Evolutionary conservation across 2,113 vertebrate species (phyloP).

Genomic region (Brachypteracias leptosomus): DNA sequence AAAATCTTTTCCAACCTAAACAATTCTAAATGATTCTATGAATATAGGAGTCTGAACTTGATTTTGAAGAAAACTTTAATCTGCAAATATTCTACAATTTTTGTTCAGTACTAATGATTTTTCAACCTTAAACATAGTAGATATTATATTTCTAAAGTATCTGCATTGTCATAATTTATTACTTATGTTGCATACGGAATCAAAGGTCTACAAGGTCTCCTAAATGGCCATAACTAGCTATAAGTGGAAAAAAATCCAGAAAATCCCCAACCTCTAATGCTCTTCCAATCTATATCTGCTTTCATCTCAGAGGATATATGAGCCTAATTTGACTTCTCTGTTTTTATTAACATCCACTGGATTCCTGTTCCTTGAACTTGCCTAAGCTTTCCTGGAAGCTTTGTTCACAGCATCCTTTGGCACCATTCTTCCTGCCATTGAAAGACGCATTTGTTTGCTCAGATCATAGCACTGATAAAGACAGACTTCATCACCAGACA

Average conservation of each 20-base stretch:
- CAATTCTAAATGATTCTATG: too few relatives aligned
- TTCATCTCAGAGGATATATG: background rate
- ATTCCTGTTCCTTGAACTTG: background rate
- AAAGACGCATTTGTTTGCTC: background rate
- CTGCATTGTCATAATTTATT: background rate
- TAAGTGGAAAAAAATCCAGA: background rate
- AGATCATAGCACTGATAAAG: background rate
- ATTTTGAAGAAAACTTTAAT: background rate
- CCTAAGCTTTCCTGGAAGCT: background rate
- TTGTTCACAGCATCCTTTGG: background rate
- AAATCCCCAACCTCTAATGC: fast-evolving
- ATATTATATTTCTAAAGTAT: background rate
- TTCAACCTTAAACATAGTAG: background rate
- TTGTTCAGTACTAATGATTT: background rate
- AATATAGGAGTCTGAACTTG: background rate
- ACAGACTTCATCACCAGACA: background rate
- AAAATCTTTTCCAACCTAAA: too few relatives aligned
- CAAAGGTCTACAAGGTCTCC: background rate
- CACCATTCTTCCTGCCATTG: background rate
- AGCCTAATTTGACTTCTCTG: background rate
- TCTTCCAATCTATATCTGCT: background rate
- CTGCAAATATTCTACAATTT: fast-evolving
- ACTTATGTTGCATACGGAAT: background rate
- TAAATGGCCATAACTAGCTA: background rate
- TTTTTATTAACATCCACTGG: background rate